Evolutionary conservation across 2,888 invertebrate genomes (phyloP).

Genomic region (Zaprionus obscuricornis): DNA sequence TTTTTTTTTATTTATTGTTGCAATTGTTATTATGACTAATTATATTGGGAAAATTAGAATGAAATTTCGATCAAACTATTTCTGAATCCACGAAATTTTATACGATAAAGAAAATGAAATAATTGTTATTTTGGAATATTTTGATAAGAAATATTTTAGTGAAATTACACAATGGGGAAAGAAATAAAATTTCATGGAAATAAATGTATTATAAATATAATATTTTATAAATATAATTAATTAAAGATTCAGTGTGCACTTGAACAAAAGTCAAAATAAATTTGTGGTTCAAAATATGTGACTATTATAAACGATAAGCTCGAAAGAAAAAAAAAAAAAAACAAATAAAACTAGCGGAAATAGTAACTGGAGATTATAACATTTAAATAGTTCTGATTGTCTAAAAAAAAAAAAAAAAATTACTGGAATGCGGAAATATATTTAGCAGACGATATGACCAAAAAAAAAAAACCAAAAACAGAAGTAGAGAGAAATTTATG

Average conservation of each 20-base stretch:
- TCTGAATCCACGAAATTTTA: no score
- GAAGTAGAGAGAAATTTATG: slow-evolving; percentile 39
- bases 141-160: not conserved
- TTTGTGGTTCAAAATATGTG: not conserved
- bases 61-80: no score
- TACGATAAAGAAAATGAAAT: not conserved
- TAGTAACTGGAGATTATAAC: slow-evolving; percentile 13
- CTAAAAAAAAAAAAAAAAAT: not conserved
- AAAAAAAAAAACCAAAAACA: slow-evolving; percentile 22
- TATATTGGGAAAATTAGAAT: no score
- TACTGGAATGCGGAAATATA: slow-evolving; percentile 52
- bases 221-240: no score
- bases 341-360: slow-evolving; percentile 40
- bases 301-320: slow-evolving; percentile 18
- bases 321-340: slow-evolving; percentile 42
- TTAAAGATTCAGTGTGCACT: slow-evolving; percentile 26
- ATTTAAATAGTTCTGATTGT: slow-evolving; percentile 17
- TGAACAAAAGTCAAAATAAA: slow-evolving; percentile 1
- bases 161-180: no score
- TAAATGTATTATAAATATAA: no score
- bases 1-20: no score
- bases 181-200: no score
- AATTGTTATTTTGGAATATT: not conserved
- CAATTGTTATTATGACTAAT: no score
- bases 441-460: slow-evolving; percentile 11